phyloP scores from a whole-genome alignment of 1,140 invertebrate genomes.

The Lasaia peninsularis region DNA sequence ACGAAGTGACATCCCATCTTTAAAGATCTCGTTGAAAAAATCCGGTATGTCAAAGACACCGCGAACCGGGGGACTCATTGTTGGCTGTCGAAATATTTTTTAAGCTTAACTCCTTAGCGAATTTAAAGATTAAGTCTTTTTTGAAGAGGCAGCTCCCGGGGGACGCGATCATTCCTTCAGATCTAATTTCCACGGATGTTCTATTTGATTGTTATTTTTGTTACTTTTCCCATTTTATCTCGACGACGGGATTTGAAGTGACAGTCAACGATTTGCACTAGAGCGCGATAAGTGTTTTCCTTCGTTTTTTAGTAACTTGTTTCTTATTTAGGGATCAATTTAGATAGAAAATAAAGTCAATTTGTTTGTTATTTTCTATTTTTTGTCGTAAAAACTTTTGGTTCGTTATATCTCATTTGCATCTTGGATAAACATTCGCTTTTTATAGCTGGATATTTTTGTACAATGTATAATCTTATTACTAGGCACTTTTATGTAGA shows the following conservation, averaged over 20 bases:
- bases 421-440: background rate
- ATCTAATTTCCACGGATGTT: slow-evolving; percentile 73
- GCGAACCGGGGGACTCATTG: slow-evolving; percentile 63
- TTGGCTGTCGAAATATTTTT: slow-evolving; percentile 74
- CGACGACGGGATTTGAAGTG: slow-evolving; percentile 65
- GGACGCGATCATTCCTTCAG: slow-evolving; percentile 73
- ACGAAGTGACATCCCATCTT: slow-evolving; percentile 69
- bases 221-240: slow-evolving; percentile 64
- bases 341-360: slow-evolving; percentile 14
- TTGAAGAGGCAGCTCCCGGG: slow-evolving; percentile 69
- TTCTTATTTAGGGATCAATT: slow-evolving; percentile 34
- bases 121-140: slow-evolving; percentile 76
- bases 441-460: background rate
- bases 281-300: slow-evolving; percentile 74
- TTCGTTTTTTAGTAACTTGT: slow-evolving; percentile 66
- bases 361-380: slow-evolving; percentile 15
- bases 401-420: background rate
- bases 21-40: slow-evolving; percentile 69
- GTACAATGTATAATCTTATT: too few species aligned
- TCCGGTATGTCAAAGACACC: slow-evolving; percentile 74
- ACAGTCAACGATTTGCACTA: slow-evolving; percentile 71
- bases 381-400: background rate
- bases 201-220: slow-evolving; percentile 77
- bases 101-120: slow-evolving; percentile 76
- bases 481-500: too few species aligned